Evolutionary conservation across 2,113 vertebrate species (phyloP).

Genomic region (Oriolus oriolus): DNA sequence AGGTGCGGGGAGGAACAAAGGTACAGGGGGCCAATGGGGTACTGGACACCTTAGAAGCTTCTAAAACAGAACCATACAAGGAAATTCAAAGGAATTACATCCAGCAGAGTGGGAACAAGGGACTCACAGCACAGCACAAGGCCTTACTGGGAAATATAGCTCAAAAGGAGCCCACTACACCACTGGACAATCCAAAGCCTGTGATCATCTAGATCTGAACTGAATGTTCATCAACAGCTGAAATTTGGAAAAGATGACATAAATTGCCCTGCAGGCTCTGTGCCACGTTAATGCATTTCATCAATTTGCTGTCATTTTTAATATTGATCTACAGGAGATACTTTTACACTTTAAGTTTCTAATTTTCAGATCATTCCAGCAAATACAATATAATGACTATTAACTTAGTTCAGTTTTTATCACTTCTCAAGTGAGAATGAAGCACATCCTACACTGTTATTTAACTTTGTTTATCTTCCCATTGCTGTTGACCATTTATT

Average conservation of each 20-base stretch:
- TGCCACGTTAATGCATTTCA: neutral
- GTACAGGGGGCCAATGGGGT: too few species aligned
- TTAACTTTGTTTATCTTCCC: neutral
- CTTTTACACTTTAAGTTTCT: neutral
- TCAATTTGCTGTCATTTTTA: neutral
- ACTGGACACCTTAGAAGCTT: too few species aligned
- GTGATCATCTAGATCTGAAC: neutral
- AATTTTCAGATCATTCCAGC: neutral
- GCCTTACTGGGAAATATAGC: too few species aligned
- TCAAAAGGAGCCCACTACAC: too few species aligned
- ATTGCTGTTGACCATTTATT: neutral
- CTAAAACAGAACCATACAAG: too few species aligned
- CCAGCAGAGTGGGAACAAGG: too few species aligned
- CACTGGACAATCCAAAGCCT: neutral
- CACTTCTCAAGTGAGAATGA: neutral
- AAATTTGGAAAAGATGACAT: neutral
- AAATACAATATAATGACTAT: neutral
- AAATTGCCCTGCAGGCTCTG: neutral
- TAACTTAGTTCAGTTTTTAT: neutral
- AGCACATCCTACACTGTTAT: neutral
- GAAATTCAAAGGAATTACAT: too few species aligned
- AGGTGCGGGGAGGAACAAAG: too few species aligned
- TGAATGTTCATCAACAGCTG: neutral
- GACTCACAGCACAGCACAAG: too few species aligned
- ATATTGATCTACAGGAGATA: neutral